Evolutionary conservation across 2,113 vertebrate species (phyloP).

Genomic region (Ia io): DNA sequence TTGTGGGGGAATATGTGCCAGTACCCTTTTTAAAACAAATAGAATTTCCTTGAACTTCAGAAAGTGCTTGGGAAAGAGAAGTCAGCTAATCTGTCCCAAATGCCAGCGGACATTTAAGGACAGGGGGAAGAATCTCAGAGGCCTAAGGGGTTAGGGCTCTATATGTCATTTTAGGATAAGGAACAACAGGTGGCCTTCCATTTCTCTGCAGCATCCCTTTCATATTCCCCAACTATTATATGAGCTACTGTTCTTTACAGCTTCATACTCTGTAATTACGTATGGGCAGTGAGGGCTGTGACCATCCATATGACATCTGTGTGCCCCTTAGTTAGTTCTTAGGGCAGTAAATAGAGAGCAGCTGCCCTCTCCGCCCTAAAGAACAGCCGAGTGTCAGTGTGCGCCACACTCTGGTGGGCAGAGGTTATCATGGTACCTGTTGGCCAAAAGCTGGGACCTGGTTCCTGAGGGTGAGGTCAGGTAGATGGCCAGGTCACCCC

Average conservation of each 20-base stretch:
- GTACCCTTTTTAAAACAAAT: not conserved
- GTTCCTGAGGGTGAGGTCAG: constrained; percentile 98
- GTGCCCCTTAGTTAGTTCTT: not conserved
- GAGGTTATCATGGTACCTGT: constrained; percentile 88
- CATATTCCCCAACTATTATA: not conserved
- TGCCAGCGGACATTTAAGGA: not conserved
- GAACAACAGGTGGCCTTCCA: not conserved
- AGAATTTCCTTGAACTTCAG: constrained; percentile 25
- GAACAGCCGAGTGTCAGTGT: not conserved
- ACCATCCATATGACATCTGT: not conserved
- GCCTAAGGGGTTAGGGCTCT: not conserved
- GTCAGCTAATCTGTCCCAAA: not conserved
- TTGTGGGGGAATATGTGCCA: not conserved
- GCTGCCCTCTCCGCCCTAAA: not conserved
- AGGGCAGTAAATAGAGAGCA: not conserved
- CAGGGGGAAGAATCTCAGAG: not conserved
- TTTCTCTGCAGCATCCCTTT: not conserved
- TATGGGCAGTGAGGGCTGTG: not conserved
- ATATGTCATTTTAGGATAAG: not conserved
- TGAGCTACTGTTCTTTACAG: not conserved
- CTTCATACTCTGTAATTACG: not conserved
- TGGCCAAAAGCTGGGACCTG: constrained; percentile 96
- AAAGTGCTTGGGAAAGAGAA: not conserved
- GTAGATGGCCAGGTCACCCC: constrained; percentile 98
- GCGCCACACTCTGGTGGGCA: not conserved